Conservation (phyloP, 2,888 invertebrate species). For the Heteromyza rotundicornis region DNA sequence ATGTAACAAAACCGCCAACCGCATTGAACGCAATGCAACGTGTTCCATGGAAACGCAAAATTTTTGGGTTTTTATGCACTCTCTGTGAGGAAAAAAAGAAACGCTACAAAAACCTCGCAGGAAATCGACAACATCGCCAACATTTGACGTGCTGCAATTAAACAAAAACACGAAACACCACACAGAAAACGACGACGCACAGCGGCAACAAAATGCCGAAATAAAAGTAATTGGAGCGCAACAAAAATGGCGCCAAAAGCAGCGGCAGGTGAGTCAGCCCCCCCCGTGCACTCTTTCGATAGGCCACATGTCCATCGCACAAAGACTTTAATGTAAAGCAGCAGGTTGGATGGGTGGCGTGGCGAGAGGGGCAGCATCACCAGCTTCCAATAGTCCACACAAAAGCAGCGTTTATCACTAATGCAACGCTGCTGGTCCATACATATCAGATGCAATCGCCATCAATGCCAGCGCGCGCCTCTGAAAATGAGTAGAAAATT, state of each 20-base stretch:
- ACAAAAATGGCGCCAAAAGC: slow-evolving; percentile 21
- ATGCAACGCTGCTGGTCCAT: neutral
- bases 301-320: too few species aligned
- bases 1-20: slow-evolving; percentile 32
- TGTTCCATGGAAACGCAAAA: slow-evolving; percentile 34
- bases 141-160: slow-evolving; percentile 22
- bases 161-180: slow-evolving; percentile 26
- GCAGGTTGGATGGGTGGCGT: too few species aligned
- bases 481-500: neutral
- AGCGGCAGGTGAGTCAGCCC: neutral
- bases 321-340: too few species aligned
- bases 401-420: neutral
- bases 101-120: neutral
- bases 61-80: slow-evolving; percentile 15
- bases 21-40: slow-evolving; percentile 35
- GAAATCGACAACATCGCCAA: neutral
- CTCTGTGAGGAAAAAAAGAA: neutral
- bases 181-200: slow-evolving; percentile 28
- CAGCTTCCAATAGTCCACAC: neutral
- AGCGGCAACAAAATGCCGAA: slow-evolving; percentile 34
- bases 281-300: too few species aligned
- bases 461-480: neutral
- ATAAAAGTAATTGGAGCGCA: slow-evolving; percentile 39
- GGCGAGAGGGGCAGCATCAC: too few species aligned
- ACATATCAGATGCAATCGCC: neutral